Conservation (phyloP, 2,113 vertebrate species). For the Anoura caudifer region DNA sequence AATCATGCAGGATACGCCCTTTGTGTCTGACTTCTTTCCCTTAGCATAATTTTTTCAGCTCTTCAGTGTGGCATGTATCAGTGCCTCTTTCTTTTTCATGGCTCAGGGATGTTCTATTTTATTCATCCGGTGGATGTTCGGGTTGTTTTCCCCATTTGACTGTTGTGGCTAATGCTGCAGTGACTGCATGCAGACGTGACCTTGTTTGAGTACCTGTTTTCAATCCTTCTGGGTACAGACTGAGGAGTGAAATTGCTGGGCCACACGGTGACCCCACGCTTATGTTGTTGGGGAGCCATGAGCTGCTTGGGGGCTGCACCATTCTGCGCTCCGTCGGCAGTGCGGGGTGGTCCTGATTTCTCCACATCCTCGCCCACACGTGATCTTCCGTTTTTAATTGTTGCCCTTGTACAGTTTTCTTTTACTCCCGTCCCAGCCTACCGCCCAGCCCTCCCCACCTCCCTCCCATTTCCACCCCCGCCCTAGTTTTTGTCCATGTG, state of each 20-base stretch:
- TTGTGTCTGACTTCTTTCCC: neutral
- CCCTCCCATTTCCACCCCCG: too few species aligned
- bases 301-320: neutral
- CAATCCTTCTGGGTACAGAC: neutral
- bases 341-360: neutral
- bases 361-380: rapidly evolving
- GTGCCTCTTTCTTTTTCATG: neutral
- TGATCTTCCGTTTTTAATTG: too few species aligned
- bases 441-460: too few species aligned
- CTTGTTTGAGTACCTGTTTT: neutral
- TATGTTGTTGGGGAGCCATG: neutral
- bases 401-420: too few species aligned
- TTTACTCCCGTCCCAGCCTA: too few species aligned
- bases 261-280: neutral
- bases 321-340: rapidly evolving
- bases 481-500: too few species aligned
- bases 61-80: rapidly evolving
- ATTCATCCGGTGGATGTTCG: too few species aligned
- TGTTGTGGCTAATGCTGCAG: neutral
- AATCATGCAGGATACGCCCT: rapidly evolving
- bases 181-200: neutral
- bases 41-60: neutral
- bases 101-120: neutral
- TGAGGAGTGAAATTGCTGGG: neutral
- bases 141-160: neutral